Conservation (phyloP, 2,113 vertebrate species). For the Shinisaurus crocodilurus region DNA sequence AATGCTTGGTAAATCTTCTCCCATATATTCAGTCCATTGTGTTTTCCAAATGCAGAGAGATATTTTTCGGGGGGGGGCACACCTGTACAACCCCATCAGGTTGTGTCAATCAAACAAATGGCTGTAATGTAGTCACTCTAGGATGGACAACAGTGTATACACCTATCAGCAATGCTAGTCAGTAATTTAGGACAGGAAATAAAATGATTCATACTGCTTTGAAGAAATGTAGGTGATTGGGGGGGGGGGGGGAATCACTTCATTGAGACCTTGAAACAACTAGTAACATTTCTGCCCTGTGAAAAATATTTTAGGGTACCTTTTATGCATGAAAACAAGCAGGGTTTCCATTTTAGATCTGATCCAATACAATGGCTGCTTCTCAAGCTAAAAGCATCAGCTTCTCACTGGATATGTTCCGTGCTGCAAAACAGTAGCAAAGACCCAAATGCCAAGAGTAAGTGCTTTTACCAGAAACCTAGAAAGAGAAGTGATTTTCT, state of each 20-base stretch:
- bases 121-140: neutral
- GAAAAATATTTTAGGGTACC: neutral
- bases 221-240: constrained; percentile 3
- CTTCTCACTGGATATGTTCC: too few species aligned
- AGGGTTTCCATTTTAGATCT: too few species aligned
- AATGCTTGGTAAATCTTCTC: constrained; percentile 37
- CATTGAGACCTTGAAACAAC: neutral
- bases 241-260: neutral
- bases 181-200: constrained; percentile 32
- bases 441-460: too few species aligned
- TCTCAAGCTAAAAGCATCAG: too few species aligned
- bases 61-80: constrained; percentile 44
- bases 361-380: too few species aligned
- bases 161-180: constrained; percentile 32
- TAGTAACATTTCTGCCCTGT: neutral
- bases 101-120: constrained; percentile 44
- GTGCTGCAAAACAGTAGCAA: too few species aligned
- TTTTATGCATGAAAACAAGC: neutral
- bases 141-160: neutral
- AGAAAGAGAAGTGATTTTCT: too few species aligned
- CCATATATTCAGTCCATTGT: neutral
- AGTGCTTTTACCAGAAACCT: too few species aligned
- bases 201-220: neutral
- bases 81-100: constrained; percentile 41
- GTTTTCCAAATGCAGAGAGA: neutral